phyloP scores from a whole-genome alignment of 2,797 vertebrate species.

The Sebastes iracundus region DNA sequence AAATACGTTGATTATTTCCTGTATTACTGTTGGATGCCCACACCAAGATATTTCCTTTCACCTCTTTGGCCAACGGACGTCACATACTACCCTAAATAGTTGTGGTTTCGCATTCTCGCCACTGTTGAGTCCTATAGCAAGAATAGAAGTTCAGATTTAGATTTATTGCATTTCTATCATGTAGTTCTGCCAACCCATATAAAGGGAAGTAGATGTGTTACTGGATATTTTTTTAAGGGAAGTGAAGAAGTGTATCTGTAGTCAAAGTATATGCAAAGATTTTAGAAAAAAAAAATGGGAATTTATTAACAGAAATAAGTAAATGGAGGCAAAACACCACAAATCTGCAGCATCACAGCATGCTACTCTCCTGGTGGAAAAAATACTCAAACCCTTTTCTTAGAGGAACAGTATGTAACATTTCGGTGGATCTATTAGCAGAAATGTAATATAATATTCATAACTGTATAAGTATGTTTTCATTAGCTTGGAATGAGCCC shows the following conservation, averaged over 20 bases:
- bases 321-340: neutral
- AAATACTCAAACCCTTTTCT: neutral
- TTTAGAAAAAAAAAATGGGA: too few relatives aligned
- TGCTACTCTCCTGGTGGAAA: neutral
- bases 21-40: slow-evolving; percentile 68
- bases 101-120: slow-evolving; percentile 71
- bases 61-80: slow-evolving; percentile 83
- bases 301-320: neutral
- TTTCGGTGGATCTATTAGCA: too few relatives aligned
- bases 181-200: neutral
- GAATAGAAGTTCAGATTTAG: neutral
- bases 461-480: too few relatives aligned
- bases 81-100: slow-evolving; percentile 82
- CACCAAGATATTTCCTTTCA: slow-evolving; percentile 82
- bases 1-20: slow-evolving; percentile 64
- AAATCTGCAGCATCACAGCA: neutral
- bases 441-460: too few relatives aligned
- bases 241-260: neutral
- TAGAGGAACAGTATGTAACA: neutral
- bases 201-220: neutral
- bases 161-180: neutral
- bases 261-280: neutral
- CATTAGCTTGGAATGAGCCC: too few relatives aligned
- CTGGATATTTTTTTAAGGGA: neutral
- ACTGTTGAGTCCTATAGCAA: slow-evolving; percentile 1